Base-by-base conservation (phyloP, 2,113 vertebrate species). In the Riparia riparia region DNA sequence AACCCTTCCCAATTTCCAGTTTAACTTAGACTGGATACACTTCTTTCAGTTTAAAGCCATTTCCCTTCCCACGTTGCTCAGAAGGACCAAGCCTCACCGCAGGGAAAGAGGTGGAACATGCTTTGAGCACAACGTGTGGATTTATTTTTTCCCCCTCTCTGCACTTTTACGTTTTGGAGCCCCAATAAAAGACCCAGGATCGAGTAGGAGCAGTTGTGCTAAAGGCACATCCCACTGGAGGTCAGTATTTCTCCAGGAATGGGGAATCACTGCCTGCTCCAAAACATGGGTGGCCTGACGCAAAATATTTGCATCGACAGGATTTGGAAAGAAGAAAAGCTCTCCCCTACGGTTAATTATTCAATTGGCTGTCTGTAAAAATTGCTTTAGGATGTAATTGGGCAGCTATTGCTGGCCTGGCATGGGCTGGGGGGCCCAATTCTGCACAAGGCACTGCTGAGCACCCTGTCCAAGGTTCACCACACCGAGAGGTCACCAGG, bases 191-290 rank as follows among this genome's bases (percentile, higher is more conserved):
- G 34, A 24, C 68, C 32, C 9, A 4, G 80, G 66, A 37, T 24
- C 0, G 24, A 66, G 21, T 37, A 39, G 82, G 20, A 74, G 66
- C 11, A 2, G 56, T 0, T 92, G 95, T 24, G 37, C 6, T 80
- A 12, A 20, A 83, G 25, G 31, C 25, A 4, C 49, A 26, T 53
- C 88, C 95, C 96, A 74, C 92, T 94, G 96, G 97, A 91, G 95
- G 93, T 92, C 96, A 91, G 76, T 90, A 41, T 97, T 96, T 50
- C 93, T 22, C 88, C 32, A 95, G 92, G 18, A 97, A 94, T 7
- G 7, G 37, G 28, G 82, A 82, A 49, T 32, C 1, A 0, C 47
- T 25, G 31, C n/a, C 71, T n/a, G 32, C 22, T 87, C 84, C 3
- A 2, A 72, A 76, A 50, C 88, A 66, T 29, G 95, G 95, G 95